Conservation (phyloP, 2,888 invertebrate species). For the Cataglyphis altisquamis region DNA sequence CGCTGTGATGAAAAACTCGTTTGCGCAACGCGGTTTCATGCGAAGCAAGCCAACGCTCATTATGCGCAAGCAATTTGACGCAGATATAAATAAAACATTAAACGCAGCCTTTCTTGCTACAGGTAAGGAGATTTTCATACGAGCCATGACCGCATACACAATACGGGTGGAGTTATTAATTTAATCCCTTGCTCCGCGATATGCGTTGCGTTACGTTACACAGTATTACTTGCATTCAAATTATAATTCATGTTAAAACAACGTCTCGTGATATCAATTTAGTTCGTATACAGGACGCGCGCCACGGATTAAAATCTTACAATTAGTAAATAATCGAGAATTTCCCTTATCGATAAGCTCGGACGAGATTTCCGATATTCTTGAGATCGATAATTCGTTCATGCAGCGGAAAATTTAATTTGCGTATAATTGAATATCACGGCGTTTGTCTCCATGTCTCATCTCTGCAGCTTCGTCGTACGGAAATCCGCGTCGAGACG, state of each 20-base stretch:
- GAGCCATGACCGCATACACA: constrained; percentile 15
- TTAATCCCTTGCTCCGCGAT: constrained; percentile 21
- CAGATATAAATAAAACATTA: constrained; percentile 52
- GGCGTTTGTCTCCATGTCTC: constrained; percentile 10
- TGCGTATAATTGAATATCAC: constrained; percentile 40
- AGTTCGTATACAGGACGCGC: constrained; percentile 4
- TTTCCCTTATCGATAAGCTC: constrained; percentile 27
- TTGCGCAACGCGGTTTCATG: constrained; percentile 35
- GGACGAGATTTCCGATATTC: constrained; percentile 15
- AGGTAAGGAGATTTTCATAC: background rate
- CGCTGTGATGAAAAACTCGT: constrained; percentile 46
- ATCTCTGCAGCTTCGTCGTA: constrained; percentile 26
- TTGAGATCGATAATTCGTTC: constrained; percentile 40
- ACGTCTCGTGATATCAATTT: constrained; percentile 19
- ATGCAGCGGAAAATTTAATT: constrained; percentile 49
- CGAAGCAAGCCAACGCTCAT: constrained; percentile 23
- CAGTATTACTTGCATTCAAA: constrained; percentile 17
- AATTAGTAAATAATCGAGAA: background rate
- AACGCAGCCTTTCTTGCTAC: constrained; percentile 7
- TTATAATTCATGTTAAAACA: constrained; percentile 16
- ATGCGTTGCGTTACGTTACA: background rate
- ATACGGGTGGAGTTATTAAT: constrained; percentile 37
- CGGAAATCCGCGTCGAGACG: constrained; percentile 36
- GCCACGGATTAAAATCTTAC: constrained; percentile 11
- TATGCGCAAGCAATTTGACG: constrained; percentile 50